Evolutionary conservation across 2,113 vertebrate species (phyloP).

Genomic region (Amazona vittata): DNA sequence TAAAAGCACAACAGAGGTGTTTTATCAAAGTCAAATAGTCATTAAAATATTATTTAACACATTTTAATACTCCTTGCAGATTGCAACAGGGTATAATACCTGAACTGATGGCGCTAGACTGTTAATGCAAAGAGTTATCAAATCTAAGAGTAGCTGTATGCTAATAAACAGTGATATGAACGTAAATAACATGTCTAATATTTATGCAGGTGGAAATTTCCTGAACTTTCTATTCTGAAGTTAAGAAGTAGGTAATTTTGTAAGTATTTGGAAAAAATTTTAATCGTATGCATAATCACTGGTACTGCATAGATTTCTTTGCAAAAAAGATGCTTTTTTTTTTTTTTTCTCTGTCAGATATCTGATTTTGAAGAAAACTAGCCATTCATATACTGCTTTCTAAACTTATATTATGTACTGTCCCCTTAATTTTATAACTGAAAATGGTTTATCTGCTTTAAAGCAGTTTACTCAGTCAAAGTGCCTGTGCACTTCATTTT

Average conservation of each 20-base stretch:
- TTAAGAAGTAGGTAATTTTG: neutral
- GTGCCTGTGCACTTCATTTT: neutral
- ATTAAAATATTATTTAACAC: neutral
- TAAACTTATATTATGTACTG: neutral
- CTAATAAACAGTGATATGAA: neutral
- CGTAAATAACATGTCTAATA: neutral
- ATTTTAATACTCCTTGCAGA: neutral
- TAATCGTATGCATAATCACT: neutral
- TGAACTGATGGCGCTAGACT: neutral
- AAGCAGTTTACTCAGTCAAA: neutral
- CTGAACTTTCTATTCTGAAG: neutral
- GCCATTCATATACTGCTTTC: neutral
- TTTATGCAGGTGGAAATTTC: neutral
- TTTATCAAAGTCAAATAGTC: neutral
- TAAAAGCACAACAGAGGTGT: neutral
- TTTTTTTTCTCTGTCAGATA: neutral
- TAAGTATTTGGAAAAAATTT: neutral
- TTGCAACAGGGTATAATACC: neutral
- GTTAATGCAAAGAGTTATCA: neutral
- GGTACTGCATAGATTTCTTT: neutral
- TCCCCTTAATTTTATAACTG: neutral
- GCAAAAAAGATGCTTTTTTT: neutral
- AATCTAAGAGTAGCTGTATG: neutral
- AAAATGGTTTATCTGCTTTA: neutral
- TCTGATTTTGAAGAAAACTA: neutral